These are phyloP conservation scores for Bombus impatiens DNA, from an alignment of 1,140 invertebrate genomes.

Conservation along the genomic window DNA sequence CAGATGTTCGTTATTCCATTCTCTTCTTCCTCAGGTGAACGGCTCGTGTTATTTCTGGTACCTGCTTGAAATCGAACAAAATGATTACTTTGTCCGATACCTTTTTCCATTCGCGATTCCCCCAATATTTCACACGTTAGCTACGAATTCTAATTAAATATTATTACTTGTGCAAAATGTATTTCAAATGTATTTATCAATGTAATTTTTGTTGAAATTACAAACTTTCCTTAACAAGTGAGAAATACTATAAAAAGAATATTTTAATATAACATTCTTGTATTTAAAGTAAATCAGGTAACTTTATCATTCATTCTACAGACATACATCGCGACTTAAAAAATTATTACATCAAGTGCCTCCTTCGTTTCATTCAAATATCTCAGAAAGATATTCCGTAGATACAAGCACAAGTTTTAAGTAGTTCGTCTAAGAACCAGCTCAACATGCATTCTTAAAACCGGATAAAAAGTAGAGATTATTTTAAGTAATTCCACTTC, in stretches of 20 bases:
- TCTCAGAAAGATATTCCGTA: background rate
- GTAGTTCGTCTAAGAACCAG: conserved; percentile 12
- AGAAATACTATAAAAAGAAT: background rate
- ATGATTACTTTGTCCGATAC: background rate
- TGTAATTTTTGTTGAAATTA: background rate
- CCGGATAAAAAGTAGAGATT: background rate
- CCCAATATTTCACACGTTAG: background rate
- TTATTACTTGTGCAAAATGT: too few relatives aligned
- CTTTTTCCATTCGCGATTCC: background rate
- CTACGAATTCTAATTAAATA: background rate
- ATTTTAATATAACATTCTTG: background rate
- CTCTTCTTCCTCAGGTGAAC: background rate
- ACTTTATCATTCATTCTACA: background rate
- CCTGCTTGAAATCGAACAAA: conserved; percentile 2
- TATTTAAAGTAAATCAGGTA: background rate
- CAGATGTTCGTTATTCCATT: conserved; percentile 28
- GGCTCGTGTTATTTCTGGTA: conserved; percentile 5
- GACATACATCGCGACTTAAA: background rate
- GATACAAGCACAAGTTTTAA: conserved; percentile 26
- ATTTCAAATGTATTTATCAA: background rate
- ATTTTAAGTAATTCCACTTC: conserved; percentile 1
- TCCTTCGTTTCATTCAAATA: background rate
- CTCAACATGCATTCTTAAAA: conserved; percentile 5
- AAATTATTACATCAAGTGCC: background rate
- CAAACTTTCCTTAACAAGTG: background rate